A percentile compares a stretch with the other conserved stretches of the same genome.
Evolutionary conservation across 2,113 vertebrate species (phyloP).

Genomic region (Noctilio leporinus): DNA sequence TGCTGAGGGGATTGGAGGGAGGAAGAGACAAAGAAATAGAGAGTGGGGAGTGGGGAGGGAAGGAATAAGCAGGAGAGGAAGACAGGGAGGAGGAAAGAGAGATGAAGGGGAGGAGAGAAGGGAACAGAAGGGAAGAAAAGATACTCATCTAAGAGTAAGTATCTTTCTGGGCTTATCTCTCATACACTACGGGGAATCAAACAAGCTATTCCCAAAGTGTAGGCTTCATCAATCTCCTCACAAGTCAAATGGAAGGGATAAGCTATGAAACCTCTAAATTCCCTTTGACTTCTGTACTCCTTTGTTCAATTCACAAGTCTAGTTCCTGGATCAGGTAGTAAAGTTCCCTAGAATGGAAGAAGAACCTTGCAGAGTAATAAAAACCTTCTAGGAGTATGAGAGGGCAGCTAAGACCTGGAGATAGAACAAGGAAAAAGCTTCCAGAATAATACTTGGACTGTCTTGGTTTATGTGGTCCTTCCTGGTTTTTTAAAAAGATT

Average conservation of each 20-base stretch:
- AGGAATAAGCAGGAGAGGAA: not conserved
- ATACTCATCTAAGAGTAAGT: not conserved
- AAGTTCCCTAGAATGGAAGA: not conserved
- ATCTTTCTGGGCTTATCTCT: not conserved
- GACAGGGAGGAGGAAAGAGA: not conserved
- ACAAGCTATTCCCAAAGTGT: not conserved
- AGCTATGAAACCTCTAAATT: not conserved
- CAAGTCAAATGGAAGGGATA: not conserved
- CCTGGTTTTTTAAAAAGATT: too few relatives aligned
- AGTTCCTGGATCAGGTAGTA: not conserved
- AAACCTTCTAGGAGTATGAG: not conserved
- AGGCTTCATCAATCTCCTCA: not conserved
- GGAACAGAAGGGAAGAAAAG: not conserved
- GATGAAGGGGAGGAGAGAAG: not conserved
- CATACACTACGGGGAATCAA: not conserved
- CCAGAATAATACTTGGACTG: not conserved
- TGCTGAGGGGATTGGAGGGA: not conserved
- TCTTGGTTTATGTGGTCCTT: not conserved
- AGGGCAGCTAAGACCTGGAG: not conserved
- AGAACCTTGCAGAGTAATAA: not conserved
- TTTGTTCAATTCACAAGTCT: not conserved
- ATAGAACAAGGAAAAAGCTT: not conserved
- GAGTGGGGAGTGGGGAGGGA: fast-evolving
- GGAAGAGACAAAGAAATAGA: not conserved
- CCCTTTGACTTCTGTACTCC: not conserved